Evolutionary conservation across 2,888 invertebrate species (phyloP).

Genomic region (Eupithecia subumbrata): DNA sequence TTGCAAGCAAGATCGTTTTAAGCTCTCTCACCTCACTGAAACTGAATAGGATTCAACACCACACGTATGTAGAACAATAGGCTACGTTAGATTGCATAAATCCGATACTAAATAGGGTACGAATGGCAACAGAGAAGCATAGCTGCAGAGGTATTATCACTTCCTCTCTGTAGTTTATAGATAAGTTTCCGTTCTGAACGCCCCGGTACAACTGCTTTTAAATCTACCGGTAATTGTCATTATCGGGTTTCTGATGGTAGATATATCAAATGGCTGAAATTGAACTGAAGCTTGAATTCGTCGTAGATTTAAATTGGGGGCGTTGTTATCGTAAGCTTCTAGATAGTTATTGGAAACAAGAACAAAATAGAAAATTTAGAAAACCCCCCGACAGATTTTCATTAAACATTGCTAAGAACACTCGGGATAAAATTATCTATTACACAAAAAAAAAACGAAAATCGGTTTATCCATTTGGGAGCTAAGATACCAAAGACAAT

Average conservation of each 20-base stretch:
- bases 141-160: constrained; percentile 49
- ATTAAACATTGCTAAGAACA: too few relatives aligned
- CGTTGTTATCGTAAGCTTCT: not conserved
- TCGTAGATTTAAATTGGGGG: not conserved
- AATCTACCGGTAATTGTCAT: constrained; percentile 1
- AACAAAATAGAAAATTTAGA: too few relatives aligned
- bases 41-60: not conserved
- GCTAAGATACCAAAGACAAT: too few relatives aligned
- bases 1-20: not conserved
- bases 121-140: constrained; percentile 37
- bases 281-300: not conserved
- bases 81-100: not conserved
- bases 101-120: not conserved
- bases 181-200: constrained; percentile 48
- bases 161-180: constrained; percentile 51
- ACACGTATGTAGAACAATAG: not conserved
- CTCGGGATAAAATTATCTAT: too few relatives aligned
- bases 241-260: not conserved
- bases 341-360: too few relatives aligned
- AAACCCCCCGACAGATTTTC: too few relatives aligned
- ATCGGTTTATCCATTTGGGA: too few relatives aligned
- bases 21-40: not conserved
- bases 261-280: not conserved
- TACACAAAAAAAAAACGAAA: too few relatives aligned
- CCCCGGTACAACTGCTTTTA: not conserved